Evolutionary conservation across 2,113 vertebrate genomes (phyloP).

Genomic region (Shinisaurus crocodilurus): DNA sequence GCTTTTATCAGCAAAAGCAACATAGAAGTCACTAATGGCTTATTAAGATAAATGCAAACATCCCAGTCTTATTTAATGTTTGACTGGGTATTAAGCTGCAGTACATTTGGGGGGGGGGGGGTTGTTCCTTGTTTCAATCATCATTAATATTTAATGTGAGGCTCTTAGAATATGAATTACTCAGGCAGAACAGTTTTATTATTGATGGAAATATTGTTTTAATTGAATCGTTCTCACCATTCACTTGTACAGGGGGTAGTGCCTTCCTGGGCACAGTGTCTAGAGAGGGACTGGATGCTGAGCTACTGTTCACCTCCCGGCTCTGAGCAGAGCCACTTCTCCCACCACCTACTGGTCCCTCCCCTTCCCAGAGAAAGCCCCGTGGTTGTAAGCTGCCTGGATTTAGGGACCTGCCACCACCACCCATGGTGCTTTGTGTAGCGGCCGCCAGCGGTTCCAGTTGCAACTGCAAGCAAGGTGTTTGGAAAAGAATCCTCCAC

Average conservation of each 20-base stretch:
- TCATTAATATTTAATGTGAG: constrained; percentile 5
- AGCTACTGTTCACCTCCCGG: too few species aligned
- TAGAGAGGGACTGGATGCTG: too few species aligned
- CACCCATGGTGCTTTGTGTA: too few species aligned
- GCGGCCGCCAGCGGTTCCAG: neutral
- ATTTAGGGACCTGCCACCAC: too few species aligned
- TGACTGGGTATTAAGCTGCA: neutral
- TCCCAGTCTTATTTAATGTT: neutral
- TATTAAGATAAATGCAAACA: constrained; percentile 5
- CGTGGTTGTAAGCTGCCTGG: too few species aligned
- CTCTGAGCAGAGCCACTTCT: too few species aligned
- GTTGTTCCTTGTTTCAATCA: neutral
- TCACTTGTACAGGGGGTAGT: neutral
- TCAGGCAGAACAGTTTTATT: neutral
- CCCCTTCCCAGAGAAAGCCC: too few species aligned
- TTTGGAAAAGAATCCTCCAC: too few species aligned
- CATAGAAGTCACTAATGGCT: neutral
- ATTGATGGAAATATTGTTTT: neutral
- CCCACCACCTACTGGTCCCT: too few species aligned
- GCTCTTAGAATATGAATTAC: neutral
- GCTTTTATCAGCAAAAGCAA: neutral
- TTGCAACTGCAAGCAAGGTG: neutral
- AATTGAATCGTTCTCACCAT: neutral
- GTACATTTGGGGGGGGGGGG: neutral
- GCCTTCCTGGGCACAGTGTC: too few species aligned